Base-by-base conservation (phyloP, 2,113 vertebrate genomes). In the Steatornis caripensis region DNA sequence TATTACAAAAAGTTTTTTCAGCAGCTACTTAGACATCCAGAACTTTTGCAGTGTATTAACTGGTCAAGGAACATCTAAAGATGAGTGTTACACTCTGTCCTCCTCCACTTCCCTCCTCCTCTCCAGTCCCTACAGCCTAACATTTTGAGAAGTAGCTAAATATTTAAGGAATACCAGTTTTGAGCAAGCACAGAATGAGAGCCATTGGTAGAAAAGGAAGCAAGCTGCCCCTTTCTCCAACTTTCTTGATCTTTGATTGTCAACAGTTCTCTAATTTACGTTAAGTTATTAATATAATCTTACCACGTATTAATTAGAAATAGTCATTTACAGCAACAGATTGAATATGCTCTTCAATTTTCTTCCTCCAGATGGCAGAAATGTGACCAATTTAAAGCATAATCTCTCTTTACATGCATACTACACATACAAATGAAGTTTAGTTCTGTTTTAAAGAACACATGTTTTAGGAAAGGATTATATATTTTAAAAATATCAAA, bases 351-450 rank as follows among this genome's bases (percentile, higher is more conserved):
- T 91, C 72, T 97, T 89, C 46, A 84, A 66, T 78, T 93, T 93
- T 20, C 53, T 82, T 84, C 93, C 97, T 94, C 96, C 97, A 97
- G 94, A 80, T 97, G 97, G 97, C 97, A 97, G 43, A 94, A 81
- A 97, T 85, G 90, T 74, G 95, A 94, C 80, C 93, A 93, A 61
- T 34, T 58, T 93, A 84, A 95, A 96, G 57, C 15, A 58, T 26
- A n/a, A 46, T 54, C 66, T 53, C 29, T 91, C 45, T 89, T 86
- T 65, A 72, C 34, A 90, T 84, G 64, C 27, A 93, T 46, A 65
- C 20, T 49, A 46, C 37, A 95, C 34, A 66, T 21, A 84, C 8
- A 68, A 46, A 70, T 71, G 43, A 78, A 82, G 27, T 60, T 57
- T 77, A 83, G 96, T 87, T 96, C 49, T 27, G 8, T 87, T 96